Evolutionary conservation across 2,888 invertebrate genomes (phyloP).

Genomic region (Margaritifera margaritifera): DNA sequence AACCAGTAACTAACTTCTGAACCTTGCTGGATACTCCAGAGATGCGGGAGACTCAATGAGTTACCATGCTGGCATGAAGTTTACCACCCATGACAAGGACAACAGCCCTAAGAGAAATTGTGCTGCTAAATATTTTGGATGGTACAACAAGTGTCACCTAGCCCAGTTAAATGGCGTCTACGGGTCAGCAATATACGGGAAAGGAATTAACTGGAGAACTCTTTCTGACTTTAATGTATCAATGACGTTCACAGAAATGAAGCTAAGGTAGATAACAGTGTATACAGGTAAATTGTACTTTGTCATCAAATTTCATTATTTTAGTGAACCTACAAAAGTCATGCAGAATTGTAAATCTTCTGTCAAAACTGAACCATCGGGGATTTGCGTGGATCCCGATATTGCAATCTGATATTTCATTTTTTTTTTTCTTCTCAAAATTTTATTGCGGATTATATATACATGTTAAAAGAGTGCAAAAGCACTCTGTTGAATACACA

Average conservation of each 20-base stretch:
- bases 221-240: constrained; percentile 6
- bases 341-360: no score
- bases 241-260: constrained; percentile 6
- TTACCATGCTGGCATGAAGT: constrained; percentile 2
- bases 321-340: no score
- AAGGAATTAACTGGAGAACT: constrained; percentile 20
- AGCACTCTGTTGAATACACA: no score
- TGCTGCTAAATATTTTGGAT: constrained; percentile 11
- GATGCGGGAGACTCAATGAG: constrained; percentile 14
- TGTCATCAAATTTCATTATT: no score
- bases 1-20: constrained; percentile 5
- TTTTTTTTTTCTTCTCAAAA: no score
- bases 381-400: no score
- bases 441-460: no score
- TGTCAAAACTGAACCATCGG: no score
- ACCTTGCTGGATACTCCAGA: constrained; percentile 9
- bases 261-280: not conserved
- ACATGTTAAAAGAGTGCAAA: no score
- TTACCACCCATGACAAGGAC: constrained; percentile 21
- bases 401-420: no score
- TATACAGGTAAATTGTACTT: no score
- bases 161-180: constrained; percentile 23
- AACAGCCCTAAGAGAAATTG: constrained; percentile 10
- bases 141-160: constrained; percentile 15
- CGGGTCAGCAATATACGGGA: constrained; percentile 3